Evolutionary conservation across 2,888 invertebrate species (phyloP).

Genomic region (Ecliptopera silaceata): DNA sequence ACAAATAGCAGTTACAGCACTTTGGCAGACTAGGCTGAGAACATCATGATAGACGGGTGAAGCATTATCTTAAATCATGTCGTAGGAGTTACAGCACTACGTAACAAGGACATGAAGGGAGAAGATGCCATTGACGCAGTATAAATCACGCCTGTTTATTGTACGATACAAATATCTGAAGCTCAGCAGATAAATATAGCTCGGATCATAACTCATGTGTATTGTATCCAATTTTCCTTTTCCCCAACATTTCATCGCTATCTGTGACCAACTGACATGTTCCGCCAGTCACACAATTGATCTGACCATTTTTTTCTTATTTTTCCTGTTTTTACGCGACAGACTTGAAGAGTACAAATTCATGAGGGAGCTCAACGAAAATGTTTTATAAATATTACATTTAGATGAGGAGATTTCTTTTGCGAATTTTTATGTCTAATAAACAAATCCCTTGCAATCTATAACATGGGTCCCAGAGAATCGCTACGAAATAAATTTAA

Average conservation of each 20-base stretch:
- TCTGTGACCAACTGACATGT: conserved; percentile 15
- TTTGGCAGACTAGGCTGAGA: no score
- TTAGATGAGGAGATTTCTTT: no score
- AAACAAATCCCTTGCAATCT: no score
- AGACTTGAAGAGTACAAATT: background rate
- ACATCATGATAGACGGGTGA: background rate
- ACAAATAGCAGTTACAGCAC: no score
- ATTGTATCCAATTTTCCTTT: background rate
- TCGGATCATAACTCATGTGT: background rate
- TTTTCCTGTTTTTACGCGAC: conserved; percentile 8
- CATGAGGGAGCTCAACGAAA: background rate
- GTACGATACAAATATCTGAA: background rate
- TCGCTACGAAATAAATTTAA: no score
- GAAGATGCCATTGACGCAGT: no score
- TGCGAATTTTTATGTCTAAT: no score
- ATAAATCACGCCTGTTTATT: no score
- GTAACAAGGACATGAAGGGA: no score
- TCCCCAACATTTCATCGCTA: conserved; percentile 3
- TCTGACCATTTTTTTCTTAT: conserved; percentile 7
- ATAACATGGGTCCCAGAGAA: no score
- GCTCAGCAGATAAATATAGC: conserved; percentile 2
- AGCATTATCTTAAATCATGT: background rate
- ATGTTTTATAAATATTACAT: background rate
- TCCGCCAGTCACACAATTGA: conserved; percentile 9
- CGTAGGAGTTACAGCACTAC: no score